Evolutionary conservation across 2,113 vertebrate species (phyloP).

Genomic region (Mus spicilegus): DNA sequence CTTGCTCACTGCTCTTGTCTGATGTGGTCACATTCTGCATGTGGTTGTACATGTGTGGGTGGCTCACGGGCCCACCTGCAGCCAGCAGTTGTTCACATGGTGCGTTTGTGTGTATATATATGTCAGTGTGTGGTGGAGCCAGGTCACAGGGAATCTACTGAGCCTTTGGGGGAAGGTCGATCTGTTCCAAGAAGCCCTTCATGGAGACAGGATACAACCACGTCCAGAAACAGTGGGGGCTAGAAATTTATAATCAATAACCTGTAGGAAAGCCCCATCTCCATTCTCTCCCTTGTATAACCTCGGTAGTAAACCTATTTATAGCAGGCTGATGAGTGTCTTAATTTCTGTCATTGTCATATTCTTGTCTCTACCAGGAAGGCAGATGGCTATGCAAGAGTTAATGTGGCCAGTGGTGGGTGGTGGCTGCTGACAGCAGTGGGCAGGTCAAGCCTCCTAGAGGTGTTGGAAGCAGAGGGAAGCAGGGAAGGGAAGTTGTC

Average conservation of each 20-base stretch:
- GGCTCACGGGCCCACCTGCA: fast-evolving
- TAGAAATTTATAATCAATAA: not conserved
- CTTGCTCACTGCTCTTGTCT: not conserved
- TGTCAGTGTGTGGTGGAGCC: not conserved
- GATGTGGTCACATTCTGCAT: fast-evolving
- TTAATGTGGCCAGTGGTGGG: not conserved
- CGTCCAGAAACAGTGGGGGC: too few species aligned
- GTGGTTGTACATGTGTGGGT: not conserved
- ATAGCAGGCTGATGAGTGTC: not conserved
- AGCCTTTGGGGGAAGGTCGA: not conserved
- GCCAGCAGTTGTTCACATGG: not conserved
- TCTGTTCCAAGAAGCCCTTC: not conserved
- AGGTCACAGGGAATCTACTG: not conserved
- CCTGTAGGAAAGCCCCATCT: not conserved
- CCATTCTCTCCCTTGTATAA: not conserved
- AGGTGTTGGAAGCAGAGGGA: constrained; percentile 71
- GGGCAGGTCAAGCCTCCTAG: constrained; percentile 68
- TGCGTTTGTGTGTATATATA: too few species aligned
- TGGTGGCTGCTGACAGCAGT: not conserved
- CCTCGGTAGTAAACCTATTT: not conserved
- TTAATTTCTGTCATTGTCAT: not conserved
- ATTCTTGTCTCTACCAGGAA: not conserved
- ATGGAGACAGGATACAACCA: not conserved
- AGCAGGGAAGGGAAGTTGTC: constrained; percentile 85
- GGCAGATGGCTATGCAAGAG: not conserved